Evolutionary conservation across 2,113 vertebrate genomes (phyloP), one percentile per base, ranked within the genome.

Genomic region (Phrynosoma blainvillii): DNA sequence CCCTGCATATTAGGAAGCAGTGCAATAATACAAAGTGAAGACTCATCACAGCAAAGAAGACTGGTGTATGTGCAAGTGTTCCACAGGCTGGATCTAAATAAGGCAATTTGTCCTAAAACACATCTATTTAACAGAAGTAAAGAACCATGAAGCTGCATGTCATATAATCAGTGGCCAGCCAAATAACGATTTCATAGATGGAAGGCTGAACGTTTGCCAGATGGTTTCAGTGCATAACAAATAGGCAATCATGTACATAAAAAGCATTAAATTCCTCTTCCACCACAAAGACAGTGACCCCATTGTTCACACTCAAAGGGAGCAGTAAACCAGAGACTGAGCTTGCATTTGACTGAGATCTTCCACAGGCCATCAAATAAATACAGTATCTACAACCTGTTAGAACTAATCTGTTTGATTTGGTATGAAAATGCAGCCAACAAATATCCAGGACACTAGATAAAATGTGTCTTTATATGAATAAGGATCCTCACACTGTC

Each of bases 131-230:
- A 93, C 87, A 87, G 90, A 91, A 94, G 95, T 95, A 96, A 96
- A 96, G 92, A 94, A 94, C 85, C 86, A 94, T 89, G 92, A 94
- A 95, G 91, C 90, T 89, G 40, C 93, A 30, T 77, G 92, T 90
- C 89, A 81, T 74, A 92, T 96, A 96, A 96, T 96, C 93, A 90
- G 92, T 92, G 89, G 93, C 89, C 93, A 91, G 92, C 87, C 93
- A 93, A 96, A 96, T 92, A 95, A 90, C 91, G 91, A 96, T 96
- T 96, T 97, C 96, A 96, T 94, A 96, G 95, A 95, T 96, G 94
- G 94, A 93, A 95, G 94, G 94, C 96, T 96, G 95, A 97, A 96
- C 96, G 95, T 95, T 92, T 95, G 93, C 91, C 93, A 95, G 94
- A 96, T 1, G 79, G 93, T 93, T 95, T 92, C 92, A 90, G 79